Conservation (phyloP, 2,113 vertebrate species). For the Rhinolophus ferrumequinum region DNA sequence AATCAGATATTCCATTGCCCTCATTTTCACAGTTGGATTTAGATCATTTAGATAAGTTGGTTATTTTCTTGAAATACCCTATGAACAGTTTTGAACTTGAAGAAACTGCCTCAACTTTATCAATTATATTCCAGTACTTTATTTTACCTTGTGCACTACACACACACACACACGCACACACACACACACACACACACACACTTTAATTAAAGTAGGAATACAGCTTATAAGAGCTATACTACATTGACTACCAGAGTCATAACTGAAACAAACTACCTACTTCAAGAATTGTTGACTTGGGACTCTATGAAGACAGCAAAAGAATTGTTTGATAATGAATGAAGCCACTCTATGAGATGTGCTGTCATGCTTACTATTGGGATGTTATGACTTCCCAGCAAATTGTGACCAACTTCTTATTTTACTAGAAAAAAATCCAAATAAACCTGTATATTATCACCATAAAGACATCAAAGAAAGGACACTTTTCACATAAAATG, state of each 20-base stretch:
- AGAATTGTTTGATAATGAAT: not conserved
- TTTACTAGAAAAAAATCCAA: not conserved
- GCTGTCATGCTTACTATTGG: not conserved
- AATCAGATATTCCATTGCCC: not conserved
- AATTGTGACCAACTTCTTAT: not conserved
- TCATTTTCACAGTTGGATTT: not conserved
- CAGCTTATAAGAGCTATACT: not conserved
- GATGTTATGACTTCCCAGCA: not conserved
- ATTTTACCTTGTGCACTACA: not conserved
- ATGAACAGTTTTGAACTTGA: slow-evolving; percentile 28
- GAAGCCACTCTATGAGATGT: not conserved
- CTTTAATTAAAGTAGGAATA: not conserved
- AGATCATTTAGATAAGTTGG: not conserved
- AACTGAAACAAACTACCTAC: not conserved
- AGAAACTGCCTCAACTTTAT: not conserved
- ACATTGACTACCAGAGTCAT: not conserved
- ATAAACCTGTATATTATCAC: not conserved
- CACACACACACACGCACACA: not conserved
- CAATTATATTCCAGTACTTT: not conserved
- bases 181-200: too few relatives aligned
- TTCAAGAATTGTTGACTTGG: not conserved
- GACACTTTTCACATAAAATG: not conserved
- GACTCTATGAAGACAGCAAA: not conserved
- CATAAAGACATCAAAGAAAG: not conserved
- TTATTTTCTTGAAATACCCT: slow-evolving; percentile 38